phyloP scores from a whole-genome alignment of 2,113 vertebrate species.

The Lucifuga dentata region DNA sequence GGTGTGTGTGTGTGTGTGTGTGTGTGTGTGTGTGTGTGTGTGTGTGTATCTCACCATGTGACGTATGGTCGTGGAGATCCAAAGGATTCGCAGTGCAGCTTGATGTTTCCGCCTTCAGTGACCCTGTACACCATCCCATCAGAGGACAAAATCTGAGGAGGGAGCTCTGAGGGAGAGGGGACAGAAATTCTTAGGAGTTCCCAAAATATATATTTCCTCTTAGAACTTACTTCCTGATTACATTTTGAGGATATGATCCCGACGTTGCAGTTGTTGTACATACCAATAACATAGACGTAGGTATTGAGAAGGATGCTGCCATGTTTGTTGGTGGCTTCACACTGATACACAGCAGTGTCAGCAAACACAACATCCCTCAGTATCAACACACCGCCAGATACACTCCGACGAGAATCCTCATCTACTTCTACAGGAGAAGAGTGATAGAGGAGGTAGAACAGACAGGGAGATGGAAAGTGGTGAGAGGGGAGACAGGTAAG shows the following conservation, averaged over 20 bases:
- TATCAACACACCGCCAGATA: conserved; percentile 72
- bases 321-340: conserved; percentile 87
- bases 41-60: conserved; percentile 82
- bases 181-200: no score
- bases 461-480: not conserved
- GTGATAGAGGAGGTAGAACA: not conserved
- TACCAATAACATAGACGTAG: conserved; percentile 86
- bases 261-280: not conserved
- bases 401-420: conserved; percentile 69
- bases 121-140: conserved; percentile 78
- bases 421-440: conserved; percentile 72
- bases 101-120: conserved; percentile 70
- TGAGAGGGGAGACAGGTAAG: not conserved
- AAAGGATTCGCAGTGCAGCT: conserved; percentile 84
- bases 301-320: conserved; percentile 85
- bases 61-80: conserved; percentile 86
- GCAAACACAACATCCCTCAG: conserved; percentile 74
- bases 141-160: conserved; percentile 87
- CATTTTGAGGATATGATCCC: no score
- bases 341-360: conserved; percentile 90
- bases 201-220: no score
- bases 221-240: no score
- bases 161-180: conserved; percentile 80
- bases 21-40: not conserved
- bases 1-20: not conserved